These are phyloP conservation scores for Hypselothyrea guttata DNA, from an alignment of 2,888 invertebrate genomes.

Conservation along the genomic window DNA sequence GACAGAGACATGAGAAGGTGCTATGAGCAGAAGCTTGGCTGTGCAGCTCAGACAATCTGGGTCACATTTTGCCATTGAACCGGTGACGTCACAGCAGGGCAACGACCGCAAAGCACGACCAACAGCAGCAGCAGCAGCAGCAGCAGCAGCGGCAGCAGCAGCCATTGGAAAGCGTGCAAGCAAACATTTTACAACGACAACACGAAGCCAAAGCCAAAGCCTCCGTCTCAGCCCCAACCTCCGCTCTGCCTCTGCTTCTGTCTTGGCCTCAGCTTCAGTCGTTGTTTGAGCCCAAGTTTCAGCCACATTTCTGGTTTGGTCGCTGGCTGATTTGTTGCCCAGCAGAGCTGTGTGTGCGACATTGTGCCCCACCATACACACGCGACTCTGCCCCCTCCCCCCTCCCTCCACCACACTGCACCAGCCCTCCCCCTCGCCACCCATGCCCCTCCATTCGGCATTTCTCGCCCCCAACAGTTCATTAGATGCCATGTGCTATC, in stretches of 20 bases:
- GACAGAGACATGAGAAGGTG: constrained; percentile 34
- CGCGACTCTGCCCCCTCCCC: constrained; percentile 28
- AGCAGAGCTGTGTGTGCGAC: constrained; percentile 61
- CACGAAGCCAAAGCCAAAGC: constrained; percentile 51
- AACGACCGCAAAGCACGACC: constrained; percentile 80
- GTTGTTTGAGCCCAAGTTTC: constrained; percentile 35
- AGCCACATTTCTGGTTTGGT: constrained; percentile 75
- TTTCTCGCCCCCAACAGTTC: constrained; percentile 68
- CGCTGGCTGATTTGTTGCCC: constrained; percentile 76
- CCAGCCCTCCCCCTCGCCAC: constrained; percentile 1
- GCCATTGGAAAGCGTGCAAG: constrained; percentile 75
- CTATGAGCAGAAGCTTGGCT: constrained; percentile 66
- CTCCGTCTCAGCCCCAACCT: constrained; percentile 35
- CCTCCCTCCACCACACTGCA: constrained; percentile 19
- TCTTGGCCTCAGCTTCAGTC: constrained; percentile 29
- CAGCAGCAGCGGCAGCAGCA: constrained; percentile 50
- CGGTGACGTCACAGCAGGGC: constrained; percentile 82
- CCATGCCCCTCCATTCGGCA: constrained; percentile 6
- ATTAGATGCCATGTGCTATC: constrained; percentile 76
- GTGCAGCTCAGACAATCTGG: constrained; percentile 82
- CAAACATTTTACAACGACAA: constrained; percentile 75
- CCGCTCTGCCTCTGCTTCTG: constrained; percentile 31
- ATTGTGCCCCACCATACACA: constrained; percentile 25
- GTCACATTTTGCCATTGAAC: constrained; percentile 83
- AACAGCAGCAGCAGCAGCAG: constrained; percentile 53